Percentiles rank a stretch among this genome's conserved stretches.
Evolutionary conservation across 2,797 vertebrate species (phyloP).

Genomic region (Naso thynnoides): DNA sequence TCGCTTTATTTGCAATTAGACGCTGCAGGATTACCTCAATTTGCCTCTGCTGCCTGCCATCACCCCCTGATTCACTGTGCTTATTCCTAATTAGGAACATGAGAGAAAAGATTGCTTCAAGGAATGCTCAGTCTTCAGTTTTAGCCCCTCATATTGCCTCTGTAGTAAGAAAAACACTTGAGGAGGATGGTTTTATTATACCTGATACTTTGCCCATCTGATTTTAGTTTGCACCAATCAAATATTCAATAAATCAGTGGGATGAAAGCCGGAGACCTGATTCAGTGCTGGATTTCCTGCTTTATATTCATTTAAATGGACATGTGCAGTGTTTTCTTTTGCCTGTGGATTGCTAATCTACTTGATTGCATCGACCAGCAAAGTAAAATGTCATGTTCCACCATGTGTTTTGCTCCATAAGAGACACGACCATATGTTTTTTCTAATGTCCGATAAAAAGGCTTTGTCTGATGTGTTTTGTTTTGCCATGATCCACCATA

Average conservation of each 20-base stretch:
- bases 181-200: not conserved
- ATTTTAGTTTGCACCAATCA: conserved; percentile 14
- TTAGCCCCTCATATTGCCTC: not conserved
- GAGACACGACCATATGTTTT: conserved; percentile 26
- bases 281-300: not conserved
- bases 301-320: conserved; percentile 1
- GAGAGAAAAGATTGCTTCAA: conserved; percentile 24
- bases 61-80: conserved; percentile 34
- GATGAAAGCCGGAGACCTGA: not conserved
- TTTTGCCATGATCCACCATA: conserved; percentile 56
- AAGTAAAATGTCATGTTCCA: not conserved
- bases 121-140: conserved; percentile 10
- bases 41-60: conserved; percentile 43
- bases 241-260: conserved; percentile 7
- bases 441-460: conserved; percentile 42
- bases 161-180: not conserved
- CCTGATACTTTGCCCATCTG: not conserved
- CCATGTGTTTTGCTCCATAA: not conserved
- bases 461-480: conserved; percentile 59
- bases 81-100: conserved; percentile 55
- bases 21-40: conserved; percentile 55
- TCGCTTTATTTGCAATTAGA: conserved; percentile 67
- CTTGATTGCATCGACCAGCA: not conserved
- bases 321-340: conserved; percentile 9
- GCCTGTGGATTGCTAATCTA: not conserved